These are phyloP conservation scores for Volucella inflata DNA, from an alignment of 2,888 invertebrate genomes.

Conservation along the genomic window DNA sequence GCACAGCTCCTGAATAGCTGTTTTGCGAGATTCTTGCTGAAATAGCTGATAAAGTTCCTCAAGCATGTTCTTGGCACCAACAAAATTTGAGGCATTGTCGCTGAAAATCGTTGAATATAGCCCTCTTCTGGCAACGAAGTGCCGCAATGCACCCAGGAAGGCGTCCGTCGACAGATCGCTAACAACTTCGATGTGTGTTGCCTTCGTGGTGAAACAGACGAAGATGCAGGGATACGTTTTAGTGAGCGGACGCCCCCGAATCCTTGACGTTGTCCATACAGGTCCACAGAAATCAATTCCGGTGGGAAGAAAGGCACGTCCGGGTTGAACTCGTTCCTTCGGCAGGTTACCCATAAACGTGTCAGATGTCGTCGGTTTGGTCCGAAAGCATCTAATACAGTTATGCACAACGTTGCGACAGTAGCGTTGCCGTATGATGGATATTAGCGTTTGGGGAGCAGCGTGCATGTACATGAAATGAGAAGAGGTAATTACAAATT, in stretches of 20 bases:
- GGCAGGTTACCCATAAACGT: constrained; percentile 21
- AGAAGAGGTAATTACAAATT: too few species aligned
- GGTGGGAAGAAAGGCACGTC: constrained; percentile 9
- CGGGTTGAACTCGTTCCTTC: constrained; percentile 6
- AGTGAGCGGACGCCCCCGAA: constrained; percentile 1
- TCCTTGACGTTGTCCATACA: not conserved
- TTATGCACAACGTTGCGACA: constrained; percentile 32
- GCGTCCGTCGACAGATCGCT: too few species aligned
- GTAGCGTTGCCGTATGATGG: constrained; percentile 49
- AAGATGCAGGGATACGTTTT: not conserved
- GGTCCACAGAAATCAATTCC: constrained; percentile 8
- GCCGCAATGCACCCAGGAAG: too few species aligned
- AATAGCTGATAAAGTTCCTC: too few species aligned
- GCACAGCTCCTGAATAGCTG: too few species aligned
- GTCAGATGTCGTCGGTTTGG: constrained; percentile 26
- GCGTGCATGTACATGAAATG: constrained; percentile 43
- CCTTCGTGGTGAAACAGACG: too few species aligned
- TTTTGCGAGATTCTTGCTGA: too few species aligned
- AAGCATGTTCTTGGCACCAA: too few species aligned
- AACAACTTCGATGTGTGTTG: too few species aligned
- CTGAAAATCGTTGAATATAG: too few species aligned
- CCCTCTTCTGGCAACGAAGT: too few species aligned
- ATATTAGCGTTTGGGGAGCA: constrained; percentile 35
- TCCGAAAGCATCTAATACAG: constrained; percentile 39
- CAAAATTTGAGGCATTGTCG: too few species aligned